phyloP scores from a whole-genome alignment of 2,888 invertebrate genomes.

The Zygaena filipendulae region DNA sequence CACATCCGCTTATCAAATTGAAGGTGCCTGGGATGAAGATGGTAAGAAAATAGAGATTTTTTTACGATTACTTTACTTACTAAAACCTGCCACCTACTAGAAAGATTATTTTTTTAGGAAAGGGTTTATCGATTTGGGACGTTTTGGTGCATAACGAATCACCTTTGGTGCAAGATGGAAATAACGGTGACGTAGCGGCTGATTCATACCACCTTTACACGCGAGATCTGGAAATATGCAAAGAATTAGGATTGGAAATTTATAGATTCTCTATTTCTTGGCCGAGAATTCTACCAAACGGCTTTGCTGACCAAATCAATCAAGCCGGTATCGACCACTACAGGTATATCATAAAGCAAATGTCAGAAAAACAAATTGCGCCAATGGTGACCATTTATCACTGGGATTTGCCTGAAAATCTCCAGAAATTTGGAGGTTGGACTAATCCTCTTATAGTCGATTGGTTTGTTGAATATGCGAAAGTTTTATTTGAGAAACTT shows the following conservation, averaged over 20 bases:
- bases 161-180: slow-evolving; percentile 28
- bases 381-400: slow-evolving; percentile 68
- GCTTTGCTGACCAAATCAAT: slow-evolving; percentile 53
- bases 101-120: slow-evolving; percentile 41
- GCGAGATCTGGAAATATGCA: slow-evolving; percentile 54
- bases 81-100: slow-evolving; percentile 7
- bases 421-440: slow-evolving; percentile 64
- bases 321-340: slow-evolving; percentile 68
- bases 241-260: slow-evolving; percentile 52
- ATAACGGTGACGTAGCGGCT: slow-evolving; percentile 68
- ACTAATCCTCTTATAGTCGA: slow-evolving; percentile 51
- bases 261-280: slow-evolving; percentile 73
- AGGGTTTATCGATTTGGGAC: slow-evolving; percentile 71
- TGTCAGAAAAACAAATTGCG: slow-evolving; percentile 27
- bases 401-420: slow-evolving; percentile 60
- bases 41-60: slow-evolving; percentile 48
- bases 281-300: slow-evolving; percentile 73
- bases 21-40: slow-evolving; percentile 65
- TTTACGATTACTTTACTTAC: not conserved
- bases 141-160: slow-evolving; percentile 26
- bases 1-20: slow-evolving; percentile 66
- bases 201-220: slow-evolving; percentile 73
- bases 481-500: slow-evolving; percentile 37
- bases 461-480: slow-evolving; percentile 61
- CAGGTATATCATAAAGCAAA: slow-evolving; percentile 57